These are phyloP conservation scores for Muscicapa striata DNA, from an alignment of 2,797 vertebrate genomes.

Conservation along the genomic window DNA sequence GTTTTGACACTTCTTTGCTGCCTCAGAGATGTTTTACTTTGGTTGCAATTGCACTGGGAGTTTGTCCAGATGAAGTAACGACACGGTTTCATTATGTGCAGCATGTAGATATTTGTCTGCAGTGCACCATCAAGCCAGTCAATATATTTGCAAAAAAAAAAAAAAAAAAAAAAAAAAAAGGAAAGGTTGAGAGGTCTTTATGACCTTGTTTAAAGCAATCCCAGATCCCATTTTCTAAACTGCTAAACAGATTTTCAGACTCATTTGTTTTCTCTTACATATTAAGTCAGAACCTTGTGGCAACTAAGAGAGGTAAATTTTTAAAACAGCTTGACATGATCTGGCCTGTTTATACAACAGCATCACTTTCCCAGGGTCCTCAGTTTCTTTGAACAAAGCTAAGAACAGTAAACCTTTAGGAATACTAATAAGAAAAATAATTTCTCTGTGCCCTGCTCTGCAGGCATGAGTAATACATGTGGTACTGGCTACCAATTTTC, in stretches of 20 bases:
- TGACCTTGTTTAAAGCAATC: constrained; percentile 72
- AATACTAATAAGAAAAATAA: constrained; percentile 19
- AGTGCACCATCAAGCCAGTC: constrained; percentile 29
- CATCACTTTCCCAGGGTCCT: neutral
- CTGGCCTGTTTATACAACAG: neutral
- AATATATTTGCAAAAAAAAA: constrained; percentile 43
- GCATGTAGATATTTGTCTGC: constrained; percentile 69
- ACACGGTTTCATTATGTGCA: constrained; percentile 72
- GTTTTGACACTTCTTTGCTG: constrained; percentile 56
- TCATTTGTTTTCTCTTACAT: constrained; percentile 62
- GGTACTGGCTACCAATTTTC: neutral
- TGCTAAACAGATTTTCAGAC: constrained; percentile 49
- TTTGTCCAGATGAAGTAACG: constrained; percentile 64
- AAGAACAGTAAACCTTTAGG: constrained; percentile 8
- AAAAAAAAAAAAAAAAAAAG: neutral
- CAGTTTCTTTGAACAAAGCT: constrained; percentile 28
- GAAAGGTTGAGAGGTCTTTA: constrained; percentile 64
- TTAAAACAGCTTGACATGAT: neutral
- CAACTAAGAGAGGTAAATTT: neutral
- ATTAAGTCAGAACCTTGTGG: constrained; percentile 34
- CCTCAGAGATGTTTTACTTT: constrained; percentile 46
- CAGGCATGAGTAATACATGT: neutral
- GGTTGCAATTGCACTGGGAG: constrained; percentile 69
- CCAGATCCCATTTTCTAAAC: constrained; percentile 68
- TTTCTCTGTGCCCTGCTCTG: neutral